Conservation (phyloP, 2,888 invertebrate genomes). For the Caenorhabditis virilis region DNA sequence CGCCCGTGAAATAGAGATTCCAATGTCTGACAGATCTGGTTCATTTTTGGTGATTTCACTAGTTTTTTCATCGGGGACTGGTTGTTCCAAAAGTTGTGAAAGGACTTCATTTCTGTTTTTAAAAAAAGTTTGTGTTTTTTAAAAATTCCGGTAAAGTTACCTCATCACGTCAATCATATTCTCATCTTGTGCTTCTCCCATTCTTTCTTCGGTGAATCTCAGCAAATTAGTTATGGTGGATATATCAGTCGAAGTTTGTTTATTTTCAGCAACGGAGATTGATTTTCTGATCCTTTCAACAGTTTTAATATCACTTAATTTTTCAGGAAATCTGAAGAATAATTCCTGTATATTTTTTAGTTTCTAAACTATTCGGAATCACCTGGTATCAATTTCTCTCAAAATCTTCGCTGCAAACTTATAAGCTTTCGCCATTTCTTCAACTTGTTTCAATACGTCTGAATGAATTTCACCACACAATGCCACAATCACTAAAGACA, state of each 20-base stretch:
- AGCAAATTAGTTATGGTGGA: background rate
- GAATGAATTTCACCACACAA: conserved; percentile 32
- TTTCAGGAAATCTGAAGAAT: conserved; percentile 1
- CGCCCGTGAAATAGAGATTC: conserved; percentile 19
- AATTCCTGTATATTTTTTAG: too few species aligned
- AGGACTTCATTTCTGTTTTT: too few species aligned
- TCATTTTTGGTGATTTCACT: too few species aligned
- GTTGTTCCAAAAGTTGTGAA: too few species aligned
- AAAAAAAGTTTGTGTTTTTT: too few species aligned
- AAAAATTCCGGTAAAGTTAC: too few species aligned
- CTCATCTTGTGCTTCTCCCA: background rate
- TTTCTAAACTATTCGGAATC: background rate
- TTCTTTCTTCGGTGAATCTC: conserved; percentile 1
- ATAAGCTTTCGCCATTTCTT: conserved; percentile 21
- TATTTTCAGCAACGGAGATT: background rate
- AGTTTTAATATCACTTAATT: background rate
- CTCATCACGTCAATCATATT: too few species aligned
- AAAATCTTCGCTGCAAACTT: conserved; percentile 14
- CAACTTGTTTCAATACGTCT: conserved; percentile 13
- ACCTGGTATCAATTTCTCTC: conserved; percentile 15
- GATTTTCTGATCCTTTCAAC: background rate
- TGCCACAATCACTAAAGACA: conserved; percentile 28
- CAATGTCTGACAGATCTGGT: conserved; percentile 15
- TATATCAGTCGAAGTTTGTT: background rate
- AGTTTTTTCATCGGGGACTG: too few species aligned